phyloP scores from a whole-genome alignment of 2,888 invertebrate species.

The Linnaemya tessellans region DNA sequence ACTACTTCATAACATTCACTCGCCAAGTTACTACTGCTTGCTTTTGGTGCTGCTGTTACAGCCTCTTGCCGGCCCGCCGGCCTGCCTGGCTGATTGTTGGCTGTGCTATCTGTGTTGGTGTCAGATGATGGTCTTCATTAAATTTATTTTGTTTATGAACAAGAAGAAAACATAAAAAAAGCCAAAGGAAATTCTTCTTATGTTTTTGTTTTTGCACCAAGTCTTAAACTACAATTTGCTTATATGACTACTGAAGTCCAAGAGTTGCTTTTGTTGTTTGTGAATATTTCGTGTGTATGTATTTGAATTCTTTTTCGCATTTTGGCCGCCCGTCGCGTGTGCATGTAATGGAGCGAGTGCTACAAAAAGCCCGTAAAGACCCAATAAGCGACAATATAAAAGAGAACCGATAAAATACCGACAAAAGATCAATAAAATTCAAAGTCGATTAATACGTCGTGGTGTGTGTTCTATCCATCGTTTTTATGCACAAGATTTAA shows the following conservation, averaged over 20 bases:
- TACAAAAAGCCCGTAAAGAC: slow-evolving; percentile 63
- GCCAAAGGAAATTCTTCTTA: slow-evolving; percentile 17
- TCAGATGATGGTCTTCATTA: slow-evolving; percentile 72
- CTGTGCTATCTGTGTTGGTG: slow-evolving; percentile 64
- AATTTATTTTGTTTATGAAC: slow-evolving; percentile 70
- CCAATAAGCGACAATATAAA: slow-evolving; percentile 65
- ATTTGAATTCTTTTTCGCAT: slow-evolving; percentile 72
- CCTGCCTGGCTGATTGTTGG: slow-evolving; percentile 1
- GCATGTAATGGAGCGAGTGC: slow-evolving; percentile 64
- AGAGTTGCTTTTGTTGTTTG: slow-evolving; percentile 66
- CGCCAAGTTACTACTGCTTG: slow-evolving; percentile 17
- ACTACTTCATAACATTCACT: slow-evolving; percentile 40
- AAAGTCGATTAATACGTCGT: slow-evolving; percentile 70
- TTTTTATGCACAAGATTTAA: slow-evolving; percentile 36
- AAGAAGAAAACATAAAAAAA: slow-evolving; percentile 22
- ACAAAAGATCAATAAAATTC: slow-evolving; percentile 72
- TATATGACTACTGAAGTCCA: slow-evolving; percentile 66
- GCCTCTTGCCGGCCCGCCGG: not conserved
- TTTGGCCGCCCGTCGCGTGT: slow-evolving; percentile 75
- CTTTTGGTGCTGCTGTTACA: slow-evolving; percentile 13
- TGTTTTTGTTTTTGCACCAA: slow-evolving; percentile 6
- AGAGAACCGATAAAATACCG: slow-evolving; percentile 71
- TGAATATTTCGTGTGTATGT: slow-evolving; percentile 75
- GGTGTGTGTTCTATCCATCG: slow-evolving; percentile 69
- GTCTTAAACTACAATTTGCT: slow-evolving; percentile 64